Evolutionary conservation across 2,113 vertebrate genomes (phyloP).

Genomic region (Gulo gulo): DNA sequence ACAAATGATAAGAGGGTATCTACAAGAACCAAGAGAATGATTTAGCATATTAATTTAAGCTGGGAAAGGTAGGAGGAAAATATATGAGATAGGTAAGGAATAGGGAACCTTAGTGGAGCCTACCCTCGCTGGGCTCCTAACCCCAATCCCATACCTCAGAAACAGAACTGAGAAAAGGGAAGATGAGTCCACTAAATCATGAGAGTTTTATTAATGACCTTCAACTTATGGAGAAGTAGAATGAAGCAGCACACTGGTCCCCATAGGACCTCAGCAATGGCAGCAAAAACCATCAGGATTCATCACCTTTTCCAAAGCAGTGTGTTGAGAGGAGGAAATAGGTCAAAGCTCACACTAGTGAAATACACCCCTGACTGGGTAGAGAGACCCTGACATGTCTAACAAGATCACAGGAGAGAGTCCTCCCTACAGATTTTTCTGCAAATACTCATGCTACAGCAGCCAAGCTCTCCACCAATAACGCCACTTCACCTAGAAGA

Average conservation of each 20-base stretch:
- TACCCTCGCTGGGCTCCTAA: not conserved
- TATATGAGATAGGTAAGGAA: not conserved
- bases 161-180: not conserved
- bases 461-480: not conserved
- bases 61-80: not conserved
- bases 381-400: not conserved
- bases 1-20: not conserved
- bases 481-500: not conserved
- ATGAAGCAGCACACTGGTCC: not conserved
- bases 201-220: not conserved
- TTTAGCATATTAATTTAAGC: not conserved
- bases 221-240: not conserved
- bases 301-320: constrained; percentile 34
- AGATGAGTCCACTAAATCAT: not conserved
- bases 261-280: not conserved
- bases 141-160: not conserved
- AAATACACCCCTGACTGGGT: not conserved
- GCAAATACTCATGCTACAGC: not conserved
- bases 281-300: not conserved
- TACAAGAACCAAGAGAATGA: not conserved
- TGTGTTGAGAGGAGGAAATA: not conserved
- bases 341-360: not conserved
- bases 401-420: not conserved
- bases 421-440: not conserved
- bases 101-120: not conserved